These are phyloP conservation scores for Labeo calbasu DNA, from an alignment of 2,797 vertebrate species.

Conservation along the genomic window DNA sequence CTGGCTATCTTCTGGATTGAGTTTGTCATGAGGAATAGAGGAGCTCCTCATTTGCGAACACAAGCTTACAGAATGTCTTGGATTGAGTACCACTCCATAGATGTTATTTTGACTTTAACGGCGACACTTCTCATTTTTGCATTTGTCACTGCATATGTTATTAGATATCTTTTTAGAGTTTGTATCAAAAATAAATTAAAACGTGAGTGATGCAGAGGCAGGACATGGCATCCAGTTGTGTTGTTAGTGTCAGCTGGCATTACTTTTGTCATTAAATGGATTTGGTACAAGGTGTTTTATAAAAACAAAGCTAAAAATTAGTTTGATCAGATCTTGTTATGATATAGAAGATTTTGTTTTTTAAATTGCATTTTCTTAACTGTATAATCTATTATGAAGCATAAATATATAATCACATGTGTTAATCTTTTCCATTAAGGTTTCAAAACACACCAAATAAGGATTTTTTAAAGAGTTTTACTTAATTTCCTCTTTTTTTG, in stretches of 20 bases:
- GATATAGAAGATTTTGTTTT: neutral
- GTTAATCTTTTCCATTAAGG: no score
- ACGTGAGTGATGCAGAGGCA: neutral
- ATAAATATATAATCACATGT: neutral
- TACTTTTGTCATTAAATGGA: neutral
- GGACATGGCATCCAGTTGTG: neutral
- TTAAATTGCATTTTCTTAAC: neutral
- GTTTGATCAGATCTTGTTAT: neutral
- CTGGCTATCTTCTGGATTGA: conserved; percentile 22
- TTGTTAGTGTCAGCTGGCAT: neutral
- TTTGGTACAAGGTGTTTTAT: neutral
- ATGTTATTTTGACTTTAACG: conserved; percentile 4
- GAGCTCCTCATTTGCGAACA: conserved; percentile 13
- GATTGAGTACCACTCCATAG: conserved; percentile 8
- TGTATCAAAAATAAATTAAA: conserved; percentile 35
- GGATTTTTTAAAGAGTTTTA: no score
- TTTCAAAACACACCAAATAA: no score
- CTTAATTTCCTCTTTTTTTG: no score
- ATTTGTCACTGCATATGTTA: conserved; percentile 11
- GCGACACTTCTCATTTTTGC: neutral
- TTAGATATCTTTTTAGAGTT: conserved; percentile 6
- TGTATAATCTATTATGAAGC: no score
- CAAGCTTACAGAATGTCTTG: conserved; percentile 25
- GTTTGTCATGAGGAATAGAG: neutral
- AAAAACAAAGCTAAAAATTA: neutral